These are phyloP conservation scores for Dendrocincla tyrannina DNA, from an alignment of 2,797 vertebrate species.

Conservation along the genomic window DNA sequence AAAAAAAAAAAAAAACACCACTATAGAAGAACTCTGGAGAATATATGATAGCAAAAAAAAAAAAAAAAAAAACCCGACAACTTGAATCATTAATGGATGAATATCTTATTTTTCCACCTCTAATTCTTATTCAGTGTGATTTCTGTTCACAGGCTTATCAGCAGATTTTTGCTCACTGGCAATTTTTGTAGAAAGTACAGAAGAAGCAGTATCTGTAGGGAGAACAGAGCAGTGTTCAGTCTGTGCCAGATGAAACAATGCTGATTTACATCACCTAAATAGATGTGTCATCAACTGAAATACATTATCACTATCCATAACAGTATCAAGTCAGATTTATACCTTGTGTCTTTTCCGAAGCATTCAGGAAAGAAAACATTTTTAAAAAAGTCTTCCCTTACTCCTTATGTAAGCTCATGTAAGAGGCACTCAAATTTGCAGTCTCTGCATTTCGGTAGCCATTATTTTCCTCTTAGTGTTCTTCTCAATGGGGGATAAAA, in stretches of 20 bases:
- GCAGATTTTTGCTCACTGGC: neutral
- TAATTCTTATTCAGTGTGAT: neutral
- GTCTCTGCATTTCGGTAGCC: neutral
- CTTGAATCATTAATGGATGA: neutral
- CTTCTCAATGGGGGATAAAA: neutral
- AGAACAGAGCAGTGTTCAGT: neutral
- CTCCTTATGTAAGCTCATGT: accelerated
- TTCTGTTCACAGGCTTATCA: neutral
- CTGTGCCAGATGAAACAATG: neutral
- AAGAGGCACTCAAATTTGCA: neutral
- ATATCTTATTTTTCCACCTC: neutral
- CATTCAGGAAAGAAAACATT: neutral
- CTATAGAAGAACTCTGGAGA: neutral
- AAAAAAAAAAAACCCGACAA: neutral
- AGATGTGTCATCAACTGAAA: neutral
- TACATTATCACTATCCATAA: neutral
- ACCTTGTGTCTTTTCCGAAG: neutral
- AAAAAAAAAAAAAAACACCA: neutral
- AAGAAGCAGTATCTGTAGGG: neutral
- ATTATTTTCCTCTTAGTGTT: neutral
- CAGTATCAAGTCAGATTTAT: neutral
- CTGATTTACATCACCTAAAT: neutral
- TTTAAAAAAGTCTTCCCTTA: neutral
- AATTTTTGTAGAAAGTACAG: neutral
- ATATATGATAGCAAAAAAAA: neutral